These are phyloP conservation scores for Caranx ignobilis DNA, from an alignment of 2,113 vertebrate species.

Conservation along the genomic window DNA sequence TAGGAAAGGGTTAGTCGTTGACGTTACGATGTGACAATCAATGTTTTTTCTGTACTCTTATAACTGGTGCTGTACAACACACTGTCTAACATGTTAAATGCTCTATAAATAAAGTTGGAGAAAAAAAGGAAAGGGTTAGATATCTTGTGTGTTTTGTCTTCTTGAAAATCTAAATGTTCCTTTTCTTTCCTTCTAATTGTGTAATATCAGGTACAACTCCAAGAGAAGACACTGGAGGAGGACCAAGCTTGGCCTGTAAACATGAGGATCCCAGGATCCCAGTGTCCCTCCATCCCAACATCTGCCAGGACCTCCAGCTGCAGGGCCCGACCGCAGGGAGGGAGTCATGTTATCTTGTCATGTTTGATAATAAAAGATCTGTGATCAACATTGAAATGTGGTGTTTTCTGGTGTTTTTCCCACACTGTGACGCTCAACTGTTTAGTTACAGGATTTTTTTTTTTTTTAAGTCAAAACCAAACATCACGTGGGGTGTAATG, in stretches of 20 bases:
- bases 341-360: slow-evolving; percentile 66
- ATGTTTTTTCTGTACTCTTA: too few species aligned
- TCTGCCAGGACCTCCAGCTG: slow-evolving; percentile 69
- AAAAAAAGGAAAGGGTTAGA: too few species aligned
- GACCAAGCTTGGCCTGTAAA: slow-evolving; percentile 96
- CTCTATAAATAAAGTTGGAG: too few species aligned
- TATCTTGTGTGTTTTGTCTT: neutral
- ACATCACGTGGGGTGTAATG: neutral
- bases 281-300: slow-evolving; percentile 37
- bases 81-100: too few species aligned
- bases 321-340: slow-evolving; percentile 51
- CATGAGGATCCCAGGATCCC: slow-evolving; percentile 45
- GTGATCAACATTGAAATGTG: slow-evolving; percentile 53
- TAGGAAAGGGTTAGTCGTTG: too few species aligned
- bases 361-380: slow-evolving; percentile 84
- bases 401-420: neutral
- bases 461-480: slow-evolving; percentile 5
- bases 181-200: neutral
- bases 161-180: neutral
- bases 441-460: neutral
- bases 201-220: slow-evolving; percentile 93
- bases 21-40: too few species aligned
- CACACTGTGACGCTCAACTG: fast-evolving
- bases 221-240: slow-evolving; percentile 99
- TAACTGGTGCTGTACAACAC: too few species aligned